Conservation (phyloP, 2,888 invertebrate species). For the Byasa hedistus region DNA sequence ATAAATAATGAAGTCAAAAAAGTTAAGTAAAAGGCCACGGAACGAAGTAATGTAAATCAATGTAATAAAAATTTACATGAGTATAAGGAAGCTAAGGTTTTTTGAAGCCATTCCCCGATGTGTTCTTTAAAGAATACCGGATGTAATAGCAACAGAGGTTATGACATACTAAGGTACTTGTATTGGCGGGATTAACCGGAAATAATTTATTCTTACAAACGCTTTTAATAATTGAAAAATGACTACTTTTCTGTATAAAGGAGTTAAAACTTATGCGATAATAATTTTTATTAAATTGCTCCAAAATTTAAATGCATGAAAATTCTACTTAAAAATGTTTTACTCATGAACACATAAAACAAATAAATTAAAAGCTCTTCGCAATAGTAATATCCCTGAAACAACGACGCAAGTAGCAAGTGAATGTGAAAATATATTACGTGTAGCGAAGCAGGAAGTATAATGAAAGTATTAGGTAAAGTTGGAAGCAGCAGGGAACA, state of each 20-base stretch:
- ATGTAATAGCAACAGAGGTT: too few species aligned
- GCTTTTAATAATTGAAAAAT: too few species aligned
- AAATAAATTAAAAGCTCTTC: constrained; percentile 12
- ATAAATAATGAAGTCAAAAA: too few species aligned
- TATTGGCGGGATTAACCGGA: too few species aligned
- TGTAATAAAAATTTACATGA: neutral
- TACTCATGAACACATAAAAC: constrained; percentile 2
- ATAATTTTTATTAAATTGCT: neutral
- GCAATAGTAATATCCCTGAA: constrained; percentile 5
- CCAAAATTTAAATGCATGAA: neutral
- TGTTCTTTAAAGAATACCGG: neutral
- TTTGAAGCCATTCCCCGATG: too few species aligned
- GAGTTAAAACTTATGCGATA: neutral
- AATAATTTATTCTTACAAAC: too few species aligned
- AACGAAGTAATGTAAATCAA: neutral
- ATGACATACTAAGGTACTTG: too few species aligned
- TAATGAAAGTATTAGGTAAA: constrained; percentile 21
- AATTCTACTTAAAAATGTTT: neutral
- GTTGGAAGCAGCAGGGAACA: constrained; percentile 4
- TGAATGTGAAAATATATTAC: constrained; percentile 22
- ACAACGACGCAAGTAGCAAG: constrained; percentile 14
- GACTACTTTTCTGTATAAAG: too few species aligned
- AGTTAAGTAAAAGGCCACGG: too few species aligned
- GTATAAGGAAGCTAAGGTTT: too few species aligned
- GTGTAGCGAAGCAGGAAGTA: constrained; percentile 5